phyloP scores from a whole-genome alignment of 37 sponge, comb jelly and placozoan genomes.

The Petrosia ficiformis region DNA sequence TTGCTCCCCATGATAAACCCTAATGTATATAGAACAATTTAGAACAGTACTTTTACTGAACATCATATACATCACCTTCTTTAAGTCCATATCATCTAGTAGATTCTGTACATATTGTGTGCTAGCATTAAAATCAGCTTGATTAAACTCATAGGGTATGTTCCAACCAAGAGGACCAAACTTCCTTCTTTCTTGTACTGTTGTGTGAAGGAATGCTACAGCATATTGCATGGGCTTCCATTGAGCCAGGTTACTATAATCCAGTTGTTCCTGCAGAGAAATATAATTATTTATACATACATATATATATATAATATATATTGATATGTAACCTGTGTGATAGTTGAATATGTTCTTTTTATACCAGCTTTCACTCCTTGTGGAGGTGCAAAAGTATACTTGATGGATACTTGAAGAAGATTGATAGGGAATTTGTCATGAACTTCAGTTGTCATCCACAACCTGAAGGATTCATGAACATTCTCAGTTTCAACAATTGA shows the following conservation, averaged over 20 bases:
- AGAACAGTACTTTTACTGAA: not conserved
- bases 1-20: constrained; percentile 94
- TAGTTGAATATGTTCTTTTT: constrained; percentile 92
- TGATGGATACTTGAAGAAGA: constrained; percentile 93
- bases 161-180: constrained; percentile 98
- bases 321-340: constrained; percentile 46
- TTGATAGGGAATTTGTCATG: constrained; percentile 97
- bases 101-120: constrained; percentile 91
- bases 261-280: constrained; percentile 76
- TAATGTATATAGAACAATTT: too few relatives aligned
- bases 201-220: constrained; percentile 98
- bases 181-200: constrained; percentile 97
- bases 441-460: constrained; percentile 98
- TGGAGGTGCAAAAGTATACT: constrained; percentile 98
- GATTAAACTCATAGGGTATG: constrained; percentile 98
- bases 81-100: constrained; percentile 93
- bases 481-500: constrained; percentile 90
- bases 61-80: constrained; percentile 43
- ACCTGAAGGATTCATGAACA: constrained; percentile 85
- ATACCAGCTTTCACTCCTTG: constrained; percentile 98
- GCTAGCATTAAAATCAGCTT: constrained; percentile 88
- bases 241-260: constrained; percentile 90
- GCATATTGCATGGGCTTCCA: constrained; percentile 99
- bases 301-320: not conserved
- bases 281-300: not conserved